Percentiles rank a stretch among this genome's conserved stretches.
Evolutionary conservation across 2,888 invertebrate species (phyloP).

Genomic region (Spilarctia lutea): DNA sequence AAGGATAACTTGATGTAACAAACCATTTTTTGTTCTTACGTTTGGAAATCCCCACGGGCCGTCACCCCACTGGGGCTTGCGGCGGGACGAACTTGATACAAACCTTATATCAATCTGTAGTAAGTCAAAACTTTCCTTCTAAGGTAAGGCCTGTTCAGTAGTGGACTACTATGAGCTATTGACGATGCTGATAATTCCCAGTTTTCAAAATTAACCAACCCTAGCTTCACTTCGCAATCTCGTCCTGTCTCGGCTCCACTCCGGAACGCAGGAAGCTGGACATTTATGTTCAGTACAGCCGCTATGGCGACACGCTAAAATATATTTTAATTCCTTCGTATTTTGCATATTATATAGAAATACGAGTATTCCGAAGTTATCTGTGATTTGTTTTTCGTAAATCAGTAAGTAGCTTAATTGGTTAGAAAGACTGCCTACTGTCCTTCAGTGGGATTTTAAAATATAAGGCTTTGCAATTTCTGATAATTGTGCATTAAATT

Average conservation of each 20-base stretch:
- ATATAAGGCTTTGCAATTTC: no score
- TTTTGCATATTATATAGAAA: constrained; percentile 33
- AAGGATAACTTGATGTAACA: no score
- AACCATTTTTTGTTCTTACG: no score
- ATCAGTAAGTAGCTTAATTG: not conserved
- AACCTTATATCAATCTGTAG: no score
- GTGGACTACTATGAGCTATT: no score
- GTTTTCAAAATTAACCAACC: not conserved
- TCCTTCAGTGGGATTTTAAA: not conserved
- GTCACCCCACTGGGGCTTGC: no score
- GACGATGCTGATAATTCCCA: no score
- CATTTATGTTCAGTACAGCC: constrained; percentile 29
- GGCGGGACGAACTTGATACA: no score
- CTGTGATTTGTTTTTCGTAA: not conserved
- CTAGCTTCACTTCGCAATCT: constrained; percentile 28
- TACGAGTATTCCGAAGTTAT: not conserved
- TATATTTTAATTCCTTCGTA: constrained; percentile 35
- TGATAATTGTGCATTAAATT: no score
- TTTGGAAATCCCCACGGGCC: no score
- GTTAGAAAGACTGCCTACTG: not conserved
- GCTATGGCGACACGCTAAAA: constrained; percentile 29
- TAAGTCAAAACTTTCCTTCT: no score
- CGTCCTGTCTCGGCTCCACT: constrained; percentile 5
- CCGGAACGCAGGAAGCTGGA: constrained; percentile 44
- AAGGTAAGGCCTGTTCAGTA: no score